Evolutionary conservation across 2,888 invertebrate species (phyloP).

Genomic region (Erannis defoliaria): DNA sequence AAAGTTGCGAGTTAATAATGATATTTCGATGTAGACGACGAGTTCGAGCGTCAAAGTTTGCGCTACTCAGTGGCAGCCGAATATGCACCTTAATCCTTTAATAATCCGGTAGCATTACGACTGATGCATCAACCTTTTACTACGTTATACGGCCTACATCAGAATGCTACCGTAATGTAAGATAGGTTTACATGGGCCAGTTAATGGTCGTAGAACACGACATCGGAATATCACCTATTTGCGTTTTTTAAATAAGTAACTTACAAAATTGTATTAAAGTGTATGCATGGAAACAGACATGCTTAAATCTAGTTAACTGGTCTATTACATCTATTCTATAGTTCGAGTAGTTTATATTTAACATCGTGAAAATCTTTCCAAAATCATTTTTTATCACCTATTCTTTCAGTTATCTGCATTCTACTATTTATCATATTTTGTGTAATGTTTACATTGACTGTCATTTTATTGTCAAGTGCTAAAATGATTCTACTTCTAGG

Average conservation of each 20-base stretch:
- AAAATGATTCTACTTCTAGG: constrained; percentile 26
- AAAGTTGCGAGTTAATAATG: not conserved
- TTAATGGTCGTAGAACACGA: not conserved
- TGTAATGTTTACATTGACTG: constrained; percentile 23
- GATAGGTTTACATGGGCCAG: not conserved
- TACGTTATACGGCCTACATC: too few species aligned
- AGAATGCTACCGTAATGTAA: not conserved
- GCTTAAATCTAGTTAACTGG: constrained; percentile 29
- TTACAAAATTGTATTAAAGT: constrained; percentile 8
- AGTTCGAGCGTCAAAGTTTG: not conserved
- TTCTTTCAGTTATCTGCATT: constrained; percentile 18
- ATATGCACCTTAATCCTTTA: not conserved
- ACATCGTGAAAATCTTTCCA: constrained; percentile 42
- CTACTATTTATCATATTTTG: constrained; percentile 15
- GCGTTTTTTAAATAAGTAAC: constrained; percentile 4
- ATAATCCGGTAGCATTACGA: not conserved
- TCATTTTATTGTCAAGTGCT: constrained; percentile 45
- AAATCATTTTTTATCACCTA: constrained; percentile 32
- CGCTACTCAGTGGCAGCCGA: not conserved
- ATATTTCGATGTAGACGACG: not conserved
- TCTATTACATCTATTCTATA: constrained; percentile 32
- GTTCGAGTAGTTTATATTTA: constrained; percentile 25
- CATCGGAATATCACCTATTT: not conserved
- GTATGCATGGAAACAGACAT: constrained; percentile 13
- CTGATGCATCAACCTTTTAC: too few species aligned